phyloP scores from a whole-genome alignment of 2,113 vertebrate species.

The Zosterops hypoxanthus region DNA sequence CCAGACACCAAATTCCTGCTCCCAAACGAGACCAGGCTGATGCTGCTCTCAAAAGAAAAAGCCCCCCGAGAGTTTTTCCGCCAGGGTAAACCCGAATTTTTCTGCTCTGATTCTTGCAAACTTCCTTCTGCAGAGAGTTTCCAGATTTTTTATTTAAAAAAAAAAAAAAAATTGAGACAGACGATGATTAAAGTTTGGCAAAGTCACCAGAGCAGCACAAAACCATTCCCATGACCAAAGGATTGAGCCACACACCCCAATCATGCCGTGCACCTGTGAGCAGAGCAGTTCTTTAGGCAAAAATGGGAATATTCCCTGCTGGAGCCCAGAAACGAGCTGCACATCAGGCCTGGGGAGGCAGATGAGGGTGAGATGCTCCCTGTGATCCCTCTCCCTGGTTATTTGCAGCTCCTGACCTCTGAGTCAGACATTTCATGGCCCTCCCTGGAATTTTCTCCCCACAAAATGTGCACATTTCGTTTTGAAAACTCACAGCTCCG shows the following conservation, averaged over 20 bases:
- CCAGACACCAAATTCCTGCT: conserved; percentile 14
- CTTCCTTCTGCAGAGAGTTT: background rate
- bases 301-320: background rate
- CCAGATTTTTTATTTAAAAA: background rate
- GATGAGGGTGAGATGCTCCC: background rate
- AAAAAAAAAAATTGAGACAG: background rate
- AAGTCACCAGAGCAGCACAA: background rate
- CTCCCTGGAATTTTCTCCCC: conserved; percentile 31
- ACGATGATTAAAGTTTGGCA: background rate
- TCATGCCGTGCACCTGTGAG: background rate
- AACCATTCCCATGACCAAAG: background rate
- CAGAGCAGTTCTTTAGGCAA: accelerated
- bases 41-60: background rate
- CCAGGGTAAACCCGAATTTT: background rate
- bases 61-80: background rate
- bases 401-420: conserved; percentile 13
- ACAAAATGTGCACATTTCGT: background rate
- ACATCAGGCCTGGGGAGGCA: background rate
- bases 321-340: background rate
- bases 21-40: background rate
- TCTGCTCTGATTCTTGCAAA: background rate
- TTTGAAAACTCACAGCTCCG: background rate
- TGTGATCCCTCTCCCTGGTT: background rate
- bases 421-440: conserved; percentile 4
- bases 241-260: background rate